Percentiles rank a stretch among this genome's conserved stretches.
phyloP scores from a whole-genome alignment of 2,888 invertebrate genomes.

The Xylota sylvarum region DNA sequence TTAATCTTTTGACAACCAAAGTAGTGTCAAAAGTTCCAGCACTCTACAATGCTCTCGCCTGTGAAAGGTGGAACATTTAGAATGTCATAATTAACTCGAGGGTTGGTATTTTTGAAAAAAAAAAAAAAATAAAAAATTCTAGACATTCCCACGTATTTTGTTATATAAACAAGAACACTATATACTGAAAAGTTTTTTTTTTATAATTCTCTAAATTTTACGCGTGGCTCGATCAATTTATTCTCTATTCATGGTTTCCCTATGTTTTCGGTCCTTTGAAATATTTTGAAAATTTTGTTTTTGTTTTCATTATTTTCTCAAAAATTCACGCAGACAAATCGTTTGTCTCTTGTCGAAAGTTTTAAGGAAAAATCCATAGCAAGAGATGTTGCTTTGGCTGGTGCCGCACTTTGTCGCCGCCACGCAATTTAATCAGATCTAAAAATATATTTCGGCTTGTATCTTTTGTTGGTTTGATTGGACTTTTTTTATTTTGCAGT shows the following conservation, averaged over 20 bases:
- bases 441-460: slow-evolving; percentile 21
- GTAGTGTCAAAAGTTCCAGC: slow-evolving; percentile 9
- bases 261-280: not conserved
- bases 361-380: not conserved
- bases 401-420: slow-evolving; percentile 24
- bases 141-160: not conserved
- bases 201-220: slow-evolving; percentile 2
- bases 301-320: not conserved
- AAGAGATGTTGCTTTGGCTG: slow-evolving; percentile 8
- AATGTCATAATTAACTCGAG: slow-evolving; percentile 2
- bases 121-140: not conserved
- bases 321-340: slow-evolving; percentile 3
- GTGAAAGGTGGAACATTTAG: not conserved
- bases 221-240: slow-evolving; percentile 51
- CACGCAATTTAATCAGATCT: slow-evolving; percentile 42
- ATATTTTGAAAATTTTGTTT: not conserved
- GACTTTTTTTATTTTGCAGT: not conserved
- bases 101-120: not conserved
- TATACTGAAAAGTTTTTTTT: not conserved
- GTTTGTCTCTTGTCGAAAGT: slow-evolving; percentile 4
- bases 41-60: not conserved
- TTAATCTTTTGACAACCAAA: slow-evolving; percentile 5
- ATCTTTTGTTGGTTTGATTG: not conserved
- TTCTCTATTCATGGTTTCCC: not conserved
- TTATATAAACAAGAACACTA: slow-evolving; percentile 14